Percentiles rank a stretch among this genome's conserved stretches.
These are phyloP conservation scores for Pheosia gnoma DNA, from an alignment of 2,888 invertebrate species.

Conservation along the genomic window DNA sequence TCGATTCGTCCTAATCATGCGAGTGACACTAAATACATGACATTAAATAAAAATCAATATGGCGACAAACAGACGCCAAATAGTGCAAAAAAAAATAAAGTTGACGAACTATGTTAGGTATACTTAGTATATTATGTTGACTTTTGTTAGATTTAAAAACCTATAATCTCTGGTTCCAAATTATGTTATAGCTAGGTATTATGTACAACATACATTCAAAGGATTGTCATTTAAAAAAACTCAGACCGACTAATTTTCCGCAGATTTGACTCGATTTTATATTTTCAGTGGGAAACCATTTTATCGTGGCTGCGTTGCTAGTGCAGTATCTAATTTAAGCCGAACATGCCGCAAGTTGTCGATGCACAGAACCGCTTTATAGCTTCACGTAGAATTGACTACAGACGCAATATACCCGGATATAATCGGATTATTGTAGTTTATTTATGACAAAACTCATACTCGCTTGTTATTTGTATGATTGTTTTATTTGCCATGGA, in stretches of 20 bases:
- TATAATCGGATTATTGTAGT: background rate
- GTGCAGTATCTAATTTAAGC: constrained; percentile 61
- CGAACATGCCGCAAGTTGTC: constrained; percentile 54
- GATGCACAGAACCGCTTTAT: constrained; percentile 59
- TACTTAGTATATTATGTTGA: no score
- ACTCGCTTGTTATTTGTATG: background rate
- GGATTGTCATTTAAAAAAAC: background rate
- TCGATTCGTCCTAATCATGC: no score
- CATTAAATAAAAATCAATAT: no score
- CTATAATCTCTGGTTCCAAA: no score
- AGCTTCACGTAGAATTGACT: constrained; percentile 67
- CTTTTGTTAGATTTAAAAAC: no score
- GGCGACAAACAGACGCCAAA: no score
- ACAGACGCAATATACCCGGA: constrained; percentile 42
- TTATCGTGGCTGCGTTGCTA: constrained; percentile 8
- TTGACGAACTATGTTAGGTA: no score
- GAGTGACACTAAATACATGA: no score
- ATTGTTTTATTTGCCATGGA: no score
- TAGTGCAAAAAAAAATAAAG: no score
- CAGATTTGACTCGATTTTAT: background rate
- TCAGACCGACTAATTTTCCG: background rate
- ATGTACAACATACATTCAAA: no score
- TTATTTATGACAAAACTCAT: background rate
- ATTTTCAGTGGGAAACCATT: background rate
- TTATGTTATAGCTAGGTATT: no score